Base-by-base conservation (phyloP, 2,888 invertebrate species). In the Synanthedon tipuliformis region DNA sequence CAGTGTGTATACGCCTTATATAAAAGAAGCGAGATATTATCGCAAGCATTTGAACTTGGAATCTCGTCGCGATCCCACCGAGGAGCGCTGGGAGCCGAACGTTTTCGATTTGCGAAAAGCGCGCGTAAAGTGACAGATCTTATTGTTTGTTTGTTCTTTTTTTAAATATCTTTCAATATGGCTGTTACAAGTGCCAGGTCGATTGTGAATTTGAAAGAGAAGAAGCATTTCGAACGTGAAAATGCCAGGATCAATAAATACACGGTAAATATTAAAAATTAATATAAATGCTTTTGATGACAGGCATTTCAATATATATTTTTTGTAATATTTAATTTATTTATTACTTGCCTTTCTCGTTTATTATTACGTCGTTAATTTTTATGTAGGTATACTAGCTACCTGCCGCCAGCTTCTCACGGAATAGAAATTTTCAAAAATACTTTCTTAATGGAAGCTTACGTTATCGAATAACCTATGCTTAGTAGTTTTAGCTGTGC, bases 31-130 rank as follows among this genome's bases (percentile, higher is more conserved):
- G 76, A 66, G 69, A 68, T 65, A 72, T 83, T 81, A n/a, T 82
- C 75, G 74, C 77, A 81, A 83, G 67, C 85, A 85, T 82, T 84
- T 77, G 68, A 75, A 75, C 71, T 81, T 81, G 73, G 79, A 84
- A 75, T 83, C 85, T 85, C 78, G 76, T 52, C 73, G 82, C 79
- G 80, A 71, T 76, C 76, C 80, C 65, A 75, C 57, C 64, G 68
- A 65, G 70, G 77, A 73, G 71, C 78, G 76, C 77, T 73, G 73
- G 49, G 78, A 78, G 79, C 64, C 65, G 57, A 60, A 63, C 59
- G 52, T 52, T 57, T 65, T 52, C 41, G 53, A 52, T 69, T 34
- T 34, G 34, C 34, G 10, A 34, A 34, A 73, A 68, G 51, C 75
- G 78, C 81, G 80, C 69, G 73, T 70, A 77, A 72, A 77, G 76